Base-by-base conservation (phyloP, 2,797 vertebrate species). In the Hephaestus fuliginosus region DNA sequence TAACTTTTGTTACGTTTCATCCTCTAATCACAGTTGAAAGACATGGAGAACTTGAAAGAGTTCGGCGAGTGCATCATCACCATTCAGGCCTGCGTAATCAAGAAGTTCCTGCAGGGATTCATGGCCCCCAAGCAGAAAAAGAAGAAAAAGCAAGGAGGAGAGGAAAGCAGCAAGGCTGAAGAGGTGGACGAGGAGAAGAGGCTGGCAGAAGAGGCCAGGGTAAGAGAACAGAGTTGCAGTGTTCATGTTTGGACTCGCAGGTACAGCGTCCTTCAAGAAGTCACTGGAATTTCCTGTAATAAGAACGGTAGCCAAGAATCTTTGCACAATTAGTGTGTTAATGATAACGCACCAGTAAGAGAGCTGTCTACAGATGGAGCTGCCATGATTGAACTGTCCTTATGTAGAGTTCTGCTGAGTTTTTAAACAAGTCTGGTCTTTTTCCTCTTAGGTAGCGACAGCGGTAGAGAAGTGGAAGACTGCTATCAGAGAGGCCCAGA, bases 91-190 rank as follows among this genome's bases (percentile, higher is more conserved):
- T 96, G 97, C 25, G 96, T 99, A n/a, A 97, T 99, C 91, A 98
- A 99, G 88, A 99, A 99, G 93, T 99, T 98, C 91, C 95, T 99
- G 70, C 98, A 99, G 92, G 98, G 98, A 60, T 99, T 99, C 93
- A 99, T 99, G 98, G 98, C 98, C 57, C 98, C 98, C 46, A 99
- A 98, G 83, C 97, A 99, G 92, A 98, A 99, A 87, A 98, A 96
- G 92, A 97, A 96, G 88, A 99, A 96, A 88, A 96, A 93, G 82
- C 96, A 96, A 64, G 92, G 55, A 8, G 96, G 94, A 7, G 98
- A 97, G 20, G 98, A 99, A 78, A 90, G 94, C 84, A 92, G 92
- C 83, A 98, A 97, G 88, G 82, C 94, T 0, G 98, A 99, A 79
- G 98, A 99, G 89, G 93, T 98, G 62, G 97, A 99, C 44, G 98